Conservation (phyloP, 1,140 invertebrate genomes). For the Acromyrmex echinatior region DNA sequence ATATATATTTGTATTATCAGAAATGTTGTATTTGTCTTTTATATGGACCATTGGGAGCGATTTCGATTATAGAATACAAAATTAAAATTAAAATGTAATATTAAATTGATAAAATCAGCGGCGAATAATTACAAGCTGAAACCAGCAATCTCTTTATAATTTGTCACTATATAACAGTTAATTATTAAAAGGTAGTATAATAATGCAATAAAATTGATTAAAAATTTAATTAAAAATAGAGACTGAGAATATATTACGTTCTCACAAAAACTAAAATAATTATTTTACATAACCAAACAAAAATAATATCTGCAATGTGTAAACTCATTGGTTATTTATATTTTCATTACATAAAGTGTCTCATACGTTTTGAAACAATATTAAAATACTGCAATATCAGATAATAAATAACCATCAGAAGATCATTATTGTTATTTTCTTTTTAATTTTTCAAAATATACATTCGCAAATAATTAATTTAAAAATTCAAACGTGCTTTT, state of each 20-base stretch:
- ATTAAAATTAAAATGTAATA: neutral
- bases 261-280: neutral
- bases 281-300: neutral
- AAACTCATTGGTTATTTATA: neutral
- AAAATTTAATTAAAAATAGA: constrained; percentile 16
- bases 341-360: neutral
- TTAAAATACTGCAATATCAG: neutral
- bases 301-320: neutral
- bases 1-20: neutral
- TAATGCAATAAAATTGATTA: constrained; percentile 15
- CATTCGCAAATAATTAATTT: neutral
- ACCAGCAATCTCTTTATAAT: neutral
- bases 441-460: neutral
- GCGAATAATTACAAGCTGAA: constrained; percentile 1
- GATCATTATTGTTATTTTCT: neutral
- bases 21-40: neutral
- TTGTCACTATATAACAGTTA: constrained; percentile 7
- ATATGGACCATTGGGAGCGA: neutral
- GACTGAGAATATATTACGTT: neutral
- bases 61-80: neutral
- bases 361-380: neutral
- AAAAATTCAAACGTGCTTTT: neutral
- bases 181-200: constrained; percentile 21
- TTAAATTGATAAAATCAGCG: constrained; percentile 26
- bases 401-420: neutral